phyloP scores from a whole-genome alignment of 1,140 invertebrate species.

The Sitodiplosis mosellana region DNA sequence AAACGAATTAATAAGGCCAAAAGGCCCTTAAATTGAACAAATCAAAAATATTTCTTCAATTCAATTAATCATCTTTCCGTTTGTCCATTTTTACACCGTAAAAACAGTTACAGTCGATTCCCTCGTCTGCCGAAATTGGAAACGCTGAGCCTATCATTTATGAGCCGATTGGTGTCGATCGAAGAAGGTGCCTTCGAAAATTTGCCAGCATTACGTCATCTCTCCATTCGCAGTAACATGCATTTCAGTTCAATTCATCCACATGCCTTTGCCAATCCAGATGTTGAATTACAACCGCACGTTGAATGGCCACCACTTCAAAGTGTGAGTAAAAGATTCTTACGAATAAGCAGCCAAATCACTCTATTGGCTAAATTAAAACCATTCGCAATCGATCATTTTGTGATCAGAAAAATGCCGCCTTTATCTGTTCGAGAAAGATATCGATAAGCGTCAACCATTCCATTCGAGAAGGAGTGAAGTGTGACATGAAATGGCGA shows the following conservation, averaged over 20 bases:
- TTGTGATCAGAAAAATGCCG: no score
- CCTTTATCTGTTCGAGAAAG: no score
- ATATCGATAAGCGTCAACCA: no score
- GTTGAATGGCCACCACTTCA: constrained; percentile 36
- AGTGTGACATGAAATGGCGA: constrained; percentile 16
- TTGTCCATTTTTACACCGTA: no score
- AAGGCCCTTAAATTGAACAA: no score
- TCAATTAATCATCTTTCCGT: no score
- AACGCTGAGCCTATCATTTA: constrained; percentile 41
- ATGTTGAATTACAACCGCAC: constrained; percentile 23
- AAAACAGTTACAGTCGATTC: constrained; percentile 33
- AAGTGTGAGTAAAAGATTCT: constrained; percentile 26
- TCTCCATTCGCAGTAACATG: constrained; percentile 30
- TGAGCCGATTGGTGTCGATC: constrained; percentile 35
- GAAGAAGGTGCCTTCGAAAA: constrained; percentile 24
- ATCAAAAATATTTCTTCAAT: no score
- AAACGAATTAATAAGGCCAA: no score
- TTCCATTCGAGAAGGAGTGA: no score
- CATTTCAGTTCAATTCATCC: constrained; percentile 34
- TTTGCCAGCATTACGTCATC: constrained; percentile 15
- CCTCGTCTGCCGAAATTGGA: constrained; percentile 35
- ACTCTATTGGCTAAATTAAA: no score
- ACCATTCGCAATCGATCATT: no score
- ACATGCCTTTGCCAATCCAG: constrained; percentile 27
- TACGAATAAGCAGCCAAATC: no score